A percentile compares a stretch with the other conserved stretches of the same genome.
Conservation (phyloP, 1,140 invertebrate genomes). For the Hycleus cichorii region DNA sequence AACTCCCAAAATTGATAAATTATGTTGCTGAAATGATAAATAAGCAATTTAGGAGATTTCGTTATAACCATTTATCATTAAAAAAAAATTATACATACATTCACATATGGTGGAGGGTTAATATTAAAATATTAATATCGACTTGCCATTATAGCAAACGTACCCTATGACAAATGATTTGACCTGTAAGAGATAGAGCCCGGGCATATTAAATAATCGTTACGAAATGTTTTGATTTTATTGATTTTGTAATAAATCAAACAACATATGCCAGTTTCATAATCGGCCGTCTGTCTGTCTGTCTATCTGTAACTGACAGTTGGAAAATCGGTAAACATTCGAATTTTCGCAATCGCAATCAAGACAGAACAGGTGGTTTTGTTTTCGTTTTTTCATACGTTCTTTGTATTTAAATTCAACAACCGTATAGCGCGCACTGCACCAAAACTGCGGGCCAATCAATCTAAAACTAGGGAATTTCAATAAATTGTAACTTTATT, state of each 20-base stretch:
- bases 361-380: too few relatives aligned
- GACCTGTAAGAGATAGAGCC: background rate
- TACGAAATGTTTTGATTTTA: slow-evolving; percentile 4
- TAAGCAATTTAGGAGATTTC: too few relatives aligned
- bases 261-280: slow-evolving; percentile 2
- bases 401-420: too few relatives aligned
- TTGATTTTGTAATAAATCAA: slow-evolving; percentile 14
- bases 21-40: too few relatives aligned
- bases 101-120: background rate
- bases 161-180: slow-evolving; percentile 8
- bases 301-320: background rate
- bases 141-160: background rate
- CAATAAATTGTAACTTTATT: slow-evolving; percentile 7
- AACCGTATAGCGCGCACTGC: too few relatives aligned
- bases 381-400: too few relatives aligned
- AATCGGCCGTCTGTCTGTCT: background rate
- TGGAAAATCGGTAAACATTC: background rate
- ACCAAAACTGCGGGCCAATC: too few relatives aligned
- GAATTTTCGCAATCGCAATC: too few relatives aligned
- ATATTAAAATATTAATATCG: slow-evolving; percentile 13
- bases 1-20: background rate
- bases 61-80: too few relatives aligned
- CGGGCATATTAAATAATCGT: slow-evolving; percentile 10
- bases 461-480: too few relatives aligned
- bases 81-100: too few relatives aligned